A percentile compares a stretch with the other conserved stretches of the same genome.
Conservation (phyloP, 2,888 invertebrate genomes). For the Idaea dimidiata region DNA sequence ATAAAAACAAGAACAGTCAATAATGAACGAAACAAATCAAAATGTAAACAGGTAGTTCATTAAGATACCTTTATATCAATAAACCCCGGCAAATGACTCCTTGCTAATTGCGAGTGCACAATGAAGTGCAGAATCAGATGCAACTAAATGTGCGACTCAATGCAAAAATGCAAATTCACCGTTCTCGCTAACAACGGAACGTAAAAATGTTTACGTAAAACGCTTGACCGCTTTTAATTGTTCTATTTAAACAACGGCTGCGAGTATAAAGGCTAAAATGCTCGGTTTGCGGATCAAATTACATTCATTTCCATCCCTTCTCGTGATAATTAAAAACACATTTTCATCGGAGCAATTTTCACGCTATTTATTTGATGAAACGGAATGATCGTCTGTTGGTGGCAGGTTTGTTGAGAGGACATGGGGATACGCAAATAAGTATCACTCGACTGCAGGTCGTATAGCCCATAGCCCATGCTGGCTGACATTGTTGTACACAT, state of each 20-base stretch:
- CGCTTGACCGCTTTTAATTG: conserved; percentile 62
- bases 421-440: conserved; percentile 16
- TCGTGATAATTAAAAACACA: conserved; percentile 57
- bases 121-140: conserved; percentile 57
- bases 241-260: conserved; percentile 54
- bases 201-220: conserved; percentile 62
- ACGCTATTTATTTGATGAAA: conserved; percentile 40
- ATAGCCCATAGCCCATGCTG: not conserved
- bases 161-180: conserved; percentile 53
- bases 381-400: conserved; percentile 33
- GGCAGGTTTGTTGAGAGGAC: conserved; percentile 19
- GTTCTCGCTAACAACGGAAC: conserved; percentile 41
- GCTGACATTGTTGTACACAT: not conserved
- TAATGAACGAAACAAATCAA: conserved; percentile 4
- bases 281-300: conserved; percentile 50
- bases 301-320: conserved; percentile 43
- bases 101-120: conserved; percentile 67
- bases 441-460: conserved; percentile 17
- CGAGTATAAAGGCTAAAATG: conserved; percentile 40
- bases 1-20: conserved; percentile 20
- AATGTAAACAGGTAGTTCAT: conserved; percentile 40
- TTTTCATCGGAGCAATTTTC: conserved; percentile 44
- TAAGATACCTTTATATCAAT: conserved; percentile 63
- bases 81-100: conserved; percentile 58
- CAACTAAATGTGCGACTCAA: conserved; percentile 35